Conservation (phyloP, 2,888 invertebrate species). For the Diarsia mendica region DNA sequence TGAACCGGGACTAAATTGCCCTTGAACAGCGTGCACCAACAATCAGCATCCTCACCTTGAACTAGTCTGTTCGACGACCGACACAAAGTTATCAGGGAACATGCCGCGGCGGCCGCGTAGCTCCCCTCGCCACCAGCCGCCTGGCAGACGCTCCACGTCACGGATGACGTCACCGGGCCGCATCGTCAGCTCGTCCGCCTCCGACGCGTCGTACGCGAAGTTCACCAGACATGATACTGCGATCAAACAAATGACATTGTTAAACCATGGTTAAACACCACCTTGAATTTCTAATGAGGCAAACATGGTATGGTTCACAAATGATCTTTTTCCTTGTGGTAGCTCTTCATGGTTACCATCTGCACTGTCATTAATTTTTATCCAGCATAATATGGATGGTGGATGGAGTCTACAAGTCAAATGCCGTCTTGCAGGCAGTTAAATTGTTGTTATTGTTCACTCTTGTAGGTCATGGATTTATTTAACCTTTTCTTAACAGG, state of each 20-base stretch:
- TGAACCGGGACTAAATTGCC: neutral
- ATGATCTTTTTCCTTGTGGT: constrained; percentile 30
- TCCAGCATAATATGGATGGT: too few relatives aligned
- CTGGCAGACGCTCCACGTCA: constrained; percentile 94
- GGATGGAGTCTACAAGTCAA: too few relatives aligned
- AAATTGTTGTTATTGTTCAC: too few relatives aligned
- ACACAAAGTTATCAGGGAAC: constrained; percentile 98
- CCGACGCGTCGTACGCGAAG: constrained; percentile 96
- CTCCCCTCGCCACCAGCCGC: constrained; percentile 98
- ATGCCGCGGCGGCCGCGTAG: constrained; percentile 95
- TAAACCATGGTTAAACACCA: constrained; percentile 38
- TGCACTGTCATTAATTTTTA: too few relatives aligned
- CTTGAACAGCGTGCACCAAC: neutral
- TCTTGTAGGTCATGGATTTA: too few relatives aligned
- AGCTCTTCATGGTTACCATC: neutral
- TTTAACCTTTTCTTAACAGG: too few relatives aligned
- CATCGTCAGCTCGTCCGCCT: constrained; percentile 95
- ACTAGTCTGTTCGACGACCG: constrained; percentile 88
- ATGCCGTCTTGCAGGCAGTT: too few relatives aligned
- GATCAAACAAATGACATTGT: constrained; percentile 55
- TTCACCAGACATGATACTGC: constrained; percentile 95
- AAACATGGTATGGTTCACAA: constrained; percentile 48
- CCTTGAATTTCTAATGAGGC: constrained; percentile 61
- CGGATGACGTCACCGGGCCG: constrained; percentile 95
- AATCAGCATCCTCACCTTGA: constrained; percentile 78